Base-by-base conservation (phyloP, 2,888 invertebrate genomes). In the Phengaris alcon region DNA sequence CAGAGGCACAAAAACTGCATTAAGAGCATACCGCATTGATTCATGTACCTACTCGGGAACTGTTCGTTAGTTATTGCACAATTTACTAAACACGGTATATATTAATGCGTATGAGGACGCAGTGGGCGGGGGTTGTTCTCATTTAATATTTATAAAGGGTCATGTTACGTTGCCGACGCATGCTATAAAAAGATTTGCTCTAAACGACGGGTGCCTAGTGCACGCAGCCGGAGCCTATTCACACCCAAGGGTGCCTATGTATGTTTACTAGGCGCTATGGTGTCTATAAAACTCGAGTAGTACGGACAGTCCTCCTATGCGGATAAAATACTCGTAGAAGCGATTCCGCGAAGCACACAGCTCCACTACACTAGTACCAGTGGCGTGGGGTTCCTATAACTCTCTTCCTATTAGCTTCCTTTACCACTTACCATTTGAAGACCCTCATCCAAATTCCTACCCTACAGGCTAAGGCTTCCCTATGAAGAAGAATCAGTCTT, bases 181-280 rank as follows among this genome's bases (percentile, higher is more conserved):
- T 46, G 69, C 75, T 70, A 70, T 70, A 75, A 70, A 75, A 75
- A 75, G 75, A 75, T 75, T 75, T 75, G 48, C 69, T 75, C 70
- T 75, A 57, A 75, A 70, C 57, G 51, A 35, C 70, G 70, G 68
- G 48, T 75, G 75, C 75, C 57, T 35, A 57, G 75, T 44, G 75
- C 77, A 73, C 74, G 77, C 77, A 74, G 76, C 78, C 76, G 68
- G 75, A 52, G 77, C 79, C 78, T 78, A 78, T 78, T 78, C 79
- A 79, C 75, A 77, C 76, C 79, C 76, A 73, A 73, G n/a, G 68
- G 74, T 75, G 73, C 59, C 68, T 76, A 77, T 75, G 54, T 55
- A 74, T 74, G 74, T 68, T 55, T 76, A 74, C 73, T 72, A 72
- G 72, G 72, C 22, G 52, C 52, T 72, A 22, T 3, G 9, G 54